Percentiles rank a stretch among this genome's conserved stretches.
Evolutionary conservation across 1,140 invertebrate genomes (phyloP).

Genomic region (Sycophila sp.): DNA sequence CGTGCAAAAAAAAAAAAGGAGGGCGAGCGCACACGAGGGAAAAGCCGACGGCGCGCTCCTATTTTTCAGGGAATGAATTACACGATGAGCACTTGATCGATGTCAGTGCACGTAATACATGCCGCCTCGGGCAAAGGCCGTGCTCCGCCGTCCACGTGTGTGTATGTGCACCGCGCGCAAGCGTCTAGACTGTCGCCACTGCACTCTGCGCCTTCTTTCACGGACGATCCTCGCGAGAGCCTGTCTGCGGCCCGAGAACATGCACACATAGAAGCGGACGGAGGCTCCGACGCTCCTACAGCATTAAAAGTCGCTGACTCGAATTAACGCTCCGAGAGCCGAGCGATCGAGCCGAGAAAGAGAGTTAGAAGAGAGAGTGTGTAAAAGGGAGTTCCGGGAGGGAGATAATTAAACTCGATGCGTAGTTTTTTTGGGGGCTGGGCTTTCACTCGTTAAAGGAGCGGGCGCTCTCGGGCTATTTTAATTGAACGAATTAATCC

Average conservation of each 20-base stretch:
- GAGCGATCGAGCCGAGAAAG: neutral
- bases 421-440: neutral
- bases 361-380: neutral
- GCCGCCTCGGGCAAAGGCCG: no score
- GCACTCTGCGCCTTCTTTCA: no score
- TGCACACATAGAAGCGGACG: no score
- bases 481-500: neutral
- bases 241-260: no score
- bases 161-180: no score
- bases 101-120: no score
- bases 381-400: neutral
- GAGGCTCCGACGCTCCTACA: no score
- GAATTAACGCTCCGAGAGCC: neutral
- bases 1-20: neutral
- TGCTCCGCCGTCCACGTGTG: no score
- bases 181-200: no score
- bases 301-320: conserved; percentile 29
- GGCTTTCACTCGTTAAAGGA: conserved; percentile 5
- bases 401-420: conserved; percentile 13
- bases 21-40: neutral
- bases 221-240: no score
- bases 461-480: neutral
- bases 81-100: conserved; percentile 17
- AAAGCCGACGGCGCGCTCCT: neutral
- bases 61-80: conserved; percentile 6